Conservation (phyloP, 1,140 invertebrate genomes). For the Halesus radiatus region DNA sequence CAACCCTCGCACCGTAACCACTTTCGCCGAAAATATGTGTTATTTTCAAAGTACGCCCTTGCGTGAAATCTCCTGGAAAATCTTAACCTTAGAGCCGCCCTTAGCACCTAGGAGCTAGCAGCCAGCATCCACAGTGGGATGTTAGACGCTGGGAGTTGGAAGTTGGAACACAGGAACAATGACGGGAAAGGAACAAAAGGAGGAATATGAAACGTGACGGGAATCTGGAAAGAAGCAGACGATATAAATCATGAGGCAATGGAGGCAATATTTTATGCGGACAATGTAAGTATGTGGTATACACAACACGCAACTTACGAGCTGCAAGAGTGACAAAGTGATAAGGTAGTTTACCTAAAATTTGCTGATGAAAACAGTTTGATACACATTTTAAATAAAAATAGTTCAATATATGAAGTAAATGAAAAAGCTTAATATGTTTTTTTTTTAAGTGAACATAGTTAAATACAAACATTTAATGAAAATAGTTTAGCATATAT, state of each 20-base stretch:
- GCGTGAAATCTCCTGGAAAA: not conserved
- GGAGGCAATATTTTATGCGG: conserved; percentile 14
- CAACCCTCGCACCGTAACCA: too few species aligned
- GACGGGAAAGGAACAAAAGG: conserved; percentile 1
- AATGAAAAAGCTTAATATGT: too few species aligned
- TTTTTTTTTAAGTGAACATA: too few species aligned
- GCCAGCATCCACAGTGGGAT: too few species aligned
- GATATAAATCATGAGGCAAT: conserved; percentile 30
- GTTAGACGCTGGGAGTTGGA: too few species aligned
- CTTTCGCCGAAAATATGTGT: too few species aligned
- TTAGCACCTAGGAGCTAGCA: too few species aligned
- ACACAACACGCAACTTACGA: conserved; percentile 4
- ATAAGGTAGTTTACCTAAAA: not conserved
- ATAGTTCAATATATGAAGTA: too few species aligned
- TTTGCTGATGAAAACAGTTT: too few species aligned
- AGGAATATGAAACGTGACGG: conserved; percentile 11
- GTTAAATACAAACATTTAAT: too few species aligned
- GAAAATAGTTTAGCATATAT: too few species aligned
- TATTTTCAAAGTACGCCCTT: not conserved
- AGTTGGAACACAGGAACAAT: not conserved
- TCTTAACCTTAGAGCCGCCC: not conserved
- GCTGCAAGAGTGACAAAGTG: conserved; percentile 11
- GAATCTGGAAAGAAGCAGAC: conserved; percentile 14
- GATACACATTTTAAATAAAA: too few species aligned
- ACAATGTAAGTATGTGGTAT: conserved; percentile 12